Conservation (phyloP, 2,888 invertebrate species). For the Leptinotarsa peninsularis region DNA sequence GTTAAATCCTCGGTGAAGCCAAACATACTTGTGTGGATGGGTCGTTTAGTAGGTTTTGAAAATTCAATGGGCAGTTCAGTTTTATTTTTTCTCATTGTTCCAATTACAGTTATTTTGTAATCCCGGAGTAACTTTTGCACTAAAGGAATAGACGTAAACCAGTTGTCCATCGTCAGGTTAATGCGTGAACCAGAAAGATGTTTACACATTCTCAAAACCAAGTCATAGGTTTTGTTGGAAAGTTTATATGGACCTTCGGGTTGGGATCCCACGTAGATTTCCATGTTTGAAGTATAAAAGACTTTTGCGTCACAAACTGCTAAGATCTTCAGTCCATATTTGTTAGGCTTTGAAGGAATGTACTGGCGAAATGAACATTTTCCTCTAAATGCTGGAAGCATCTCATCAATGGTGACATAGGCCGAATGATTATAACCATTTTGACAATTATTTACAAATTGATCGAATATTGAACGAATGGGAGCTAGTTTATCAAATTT, state of each 20-base stretch:
- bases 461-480: neutral
- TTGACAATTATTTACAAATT: neutral
- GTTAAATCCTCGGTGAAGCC: neutral
- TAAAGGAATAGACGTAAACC: no score
- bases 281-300: neutral
- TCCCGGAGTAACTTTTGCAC: no score
- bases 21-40: neutral
- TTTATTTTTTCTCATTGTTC: no score
- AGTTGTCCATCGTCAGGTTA: conserved; percentile 13
- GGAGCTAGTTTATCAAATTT: neutral
- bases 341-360: no score
- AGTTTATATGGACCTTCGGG: neutral
- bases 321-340: no score
- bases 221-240: conserved; percentile 10
- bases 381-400: no score
- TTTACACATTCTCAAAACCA: conserved; percentile 13
- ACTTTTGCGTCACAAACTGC: neutral
- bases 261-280: neutral
- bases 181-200: conserved; percentile 18
- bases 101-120: no score
- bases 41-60: no score
- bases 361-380: no score
- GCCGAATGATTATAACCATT: neutral
- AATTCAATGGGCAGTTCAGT: no score
- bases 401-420: no score